Percentiles rank a stretch among this genome's conserved stretches.
Conservation (phyloP, 2,888 invertebrate genomes). For the Caradrina clavipalpis region DNA sequence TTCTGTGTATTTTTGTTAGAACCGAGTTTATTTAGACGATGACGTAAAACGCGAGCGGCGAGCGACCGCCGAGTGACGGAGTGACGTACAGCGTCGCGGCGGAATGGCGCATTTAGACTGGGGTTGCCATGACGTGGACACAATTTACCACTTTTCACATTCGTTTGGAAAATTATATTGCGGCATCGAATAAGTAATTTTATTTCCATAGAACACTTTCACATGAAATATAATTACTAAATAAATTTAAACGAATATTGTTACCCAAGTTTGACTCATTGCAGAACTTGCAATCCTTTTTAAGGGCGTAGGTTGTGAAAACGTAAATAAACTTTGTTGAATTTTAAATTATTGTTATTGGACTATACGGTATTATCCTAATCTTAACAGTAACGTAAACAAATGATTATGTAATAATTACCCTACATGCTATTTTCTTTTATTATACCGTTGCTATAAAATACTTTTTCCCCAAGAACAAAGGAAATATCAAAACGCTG, state of each 20-base stretch:
- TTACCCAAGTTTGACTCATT: too few species aligned
- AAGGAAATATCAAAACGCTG: slow-evolving; percentile 26
- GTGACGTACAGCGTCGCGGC: slow-evolving; percentile 66
- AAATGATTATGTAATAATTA: neutral
- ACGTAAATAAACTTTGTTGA: neutral
- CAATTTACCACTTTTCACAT: slow-evolving; percentile 23
- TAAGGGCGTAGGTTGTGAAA: neutral
- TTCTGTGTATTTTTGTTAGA: slow-evolving; percentile 49
- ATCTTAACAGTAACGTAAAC: neutral
- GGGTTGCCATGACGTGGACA: slow-evolving; percentile 70
- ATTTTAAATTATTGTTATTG: too few species aligned
- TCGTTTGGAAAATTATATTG: neutral
- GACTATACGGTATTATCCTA: neutral
- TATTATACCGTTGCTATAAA: neutral
- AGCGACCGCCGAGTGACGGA: slow-evolving; percentile 62
- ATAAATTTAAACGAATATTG: too few species aligned
- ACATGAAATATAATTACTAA: too few species aligned
- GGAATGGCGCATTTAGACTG: slow-evolving; percentile 81
- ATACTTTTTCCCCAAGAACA: neutral
- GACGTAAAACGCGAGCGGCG: slow-evolving; percentile 67
- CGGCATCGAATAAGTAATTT: neutral
- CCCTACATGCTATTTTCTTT: too few species aligned
- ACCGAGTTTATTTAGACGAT: slow-evolving; percentile 75
- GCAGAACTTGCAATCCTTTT: too few species aligned
- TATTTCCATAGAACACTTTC: too few species aligned